Evolutionary conservation across 1,140 invertebrate species (phyloP).

Genomic region (Calliphora vicina): DNA sequence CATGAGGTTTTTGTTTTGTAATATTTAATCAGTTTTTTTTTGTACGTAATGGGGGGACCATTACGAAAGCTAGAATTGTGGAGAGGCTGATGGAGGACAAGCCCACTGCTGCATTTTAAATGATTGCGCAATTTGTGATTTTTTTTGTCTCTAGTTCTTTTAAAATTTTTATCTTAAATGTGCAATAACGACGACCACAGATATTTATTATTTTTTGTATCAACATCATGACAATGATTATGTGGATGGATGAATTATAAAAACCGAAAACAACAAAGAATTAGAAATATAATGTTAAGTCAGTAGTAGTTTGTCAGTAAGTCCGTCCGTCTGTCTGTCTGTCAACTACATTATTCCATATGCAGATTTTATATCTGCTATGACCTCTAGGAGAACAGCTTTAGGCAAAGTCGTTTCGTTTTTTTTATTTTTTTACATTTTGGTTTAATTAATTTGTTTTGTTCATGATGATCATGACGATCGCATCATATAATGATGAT

Average conservation of each 20-base stretch:
- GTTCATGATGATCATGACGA: background rate
- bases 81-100: background rate
- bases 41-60: background rate
- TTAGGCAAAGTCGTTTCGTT: background rate
- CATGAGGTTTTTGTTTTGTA: background rate
- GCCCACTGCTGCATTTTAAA: background rate
- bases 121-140: background rate
- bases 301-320: background rate
- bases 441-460: background rate
- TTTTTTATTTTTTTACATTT: no score
- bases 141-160: background rate
- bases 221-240: background rate
- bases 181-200: background rate
- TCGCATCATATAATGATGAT: background rate
- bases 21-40: background rate
- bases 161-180: background rate
- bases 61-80: background rate
- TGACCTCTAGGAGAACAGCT: background rate
- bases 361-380: background rate
- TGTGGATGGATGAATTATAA: background rate
- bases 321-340: background rate
- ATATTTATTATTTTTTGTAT: no score
- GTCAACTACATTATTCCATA: background rate
- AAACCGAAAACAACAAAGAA: background rate
- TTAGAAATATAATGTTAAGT: background rate